Conservation (phyloP, 2,888 invertebrate species). For the Tenthredo mesomela region DNA sequence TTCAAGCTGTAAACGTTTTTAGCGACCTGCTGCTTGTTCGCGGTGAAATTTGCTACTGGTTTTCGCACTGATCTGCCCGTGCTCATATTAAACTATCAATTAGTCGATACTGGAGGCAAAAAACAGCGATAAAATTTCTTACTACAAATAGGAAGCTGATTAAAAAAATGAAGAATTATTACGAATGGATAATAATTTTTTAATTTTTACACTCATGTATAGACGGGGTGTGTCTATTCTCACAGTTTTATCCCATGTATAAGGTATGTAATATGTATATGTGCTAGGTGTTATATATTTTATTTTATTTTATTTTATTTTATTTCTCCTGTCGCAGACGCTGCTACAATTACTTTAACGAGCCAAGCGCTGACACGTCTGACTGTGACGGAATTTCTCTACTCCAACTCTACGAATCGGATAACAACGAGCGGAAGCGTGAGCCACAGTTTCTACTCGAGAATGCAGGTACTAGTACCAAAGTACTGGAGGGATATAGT, state of each 20-base stretch:
- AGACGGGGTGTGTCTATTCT: background rate
- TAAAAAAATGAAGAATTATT: background rate
- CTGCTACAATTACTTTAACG: conserved; percentile 40
- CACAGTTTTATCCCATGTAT: background rate
- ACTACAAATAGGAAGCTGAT: background rate
- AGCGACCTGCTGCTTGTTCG: background rate
- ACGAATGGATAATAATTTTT: background rate
- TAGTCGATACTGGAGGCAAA: background rate
- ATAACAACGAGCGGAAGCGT: conserved; percentile 26
- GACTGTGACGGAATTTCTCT: conserved; percentile 28
- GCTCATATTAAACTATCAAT: background rate
- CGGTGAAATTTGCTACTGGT: background rate
- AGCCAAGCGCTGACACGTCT: conserved; percentile 34
- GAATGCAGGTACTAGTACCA: background rate
- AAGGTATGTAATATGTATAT: background rate
- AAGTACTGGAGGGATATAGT: background rate
- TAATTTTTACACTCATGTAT: background rate
- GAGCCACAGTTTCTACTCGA: background rate
- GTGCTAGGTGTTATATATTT: background rate
- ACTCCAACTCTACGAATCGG: conserved; percentile 21
- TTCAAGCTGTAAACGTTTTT: background rate
- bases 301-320: background rate
- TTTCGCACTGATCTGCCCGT: background rate
- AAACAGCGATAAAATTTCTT: background rate
- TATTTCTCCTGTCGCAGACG: background rate